A percentile compares a stretch with the other conserved stretches of the same genome.
These are phyloP conservation scores for Sceliomorpha sp. DNA, from an alignment of 2,888 invertebrate genomes.

Conservation along the genomic window DNA sequence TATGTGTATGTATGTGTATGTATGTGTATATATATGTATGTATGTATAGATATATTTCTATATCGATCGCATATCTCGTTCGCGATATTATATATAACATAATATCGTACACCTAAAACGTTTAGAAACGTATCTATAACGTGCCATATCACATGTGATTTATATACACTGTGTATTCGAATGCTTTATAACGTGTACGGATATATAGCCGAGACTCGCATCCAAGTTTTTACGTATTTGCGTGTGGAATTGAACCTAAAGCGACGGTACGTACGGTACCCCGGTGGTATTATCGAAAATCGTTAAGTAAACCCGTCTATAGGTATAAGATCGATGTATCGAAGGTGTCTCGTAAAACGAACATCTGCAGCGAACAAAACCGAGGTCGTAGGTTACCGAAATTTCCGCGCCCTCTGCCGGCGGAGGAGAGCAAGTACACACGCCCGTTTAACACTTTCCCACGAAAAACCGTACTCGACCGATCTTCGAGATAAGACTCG, in stretches of 20 bases:
- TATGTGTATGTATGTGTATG: conserved; percentile 8
- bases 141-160: conserved; percentile 55
- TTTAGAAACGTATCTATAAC: conserved; percentile 52
- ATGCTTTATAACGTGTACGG: conserved; percentile 44
- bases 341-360: no score
- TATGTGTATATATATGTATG: no score
- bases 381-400: no score
- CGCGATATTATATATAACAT: conserved; percentile 55
- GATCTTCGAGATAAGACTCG: conserved; percentile 25
- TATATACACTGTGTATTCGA: conserved; percentile 51
- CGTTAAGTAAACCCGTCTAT: no score
- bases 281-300: no score
- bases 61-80: conserved; percentile 31
- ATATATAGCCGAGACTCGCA: conserved; percentile 50
- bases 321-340: no score
- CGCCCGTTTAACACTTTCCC: no score
- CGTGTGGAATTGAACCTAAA: no score
- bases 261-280: no score
- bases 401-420: no score
- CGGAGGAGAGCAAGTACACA: no score
- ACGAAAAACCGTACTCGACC: conserved; percentile 37
- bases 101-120: conserved; percentile 46
- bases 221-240: conserved; percentile 37
- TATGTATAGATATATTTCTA: conserved; percentile 45
- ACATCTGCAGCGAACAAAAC: no score